Percentiles rank a stretch among this genome's conserved stretches.
phyloP scores from a whole-genome alignment of 2,113 vertebrate species.

The Accipiter virgatus region DNA sequence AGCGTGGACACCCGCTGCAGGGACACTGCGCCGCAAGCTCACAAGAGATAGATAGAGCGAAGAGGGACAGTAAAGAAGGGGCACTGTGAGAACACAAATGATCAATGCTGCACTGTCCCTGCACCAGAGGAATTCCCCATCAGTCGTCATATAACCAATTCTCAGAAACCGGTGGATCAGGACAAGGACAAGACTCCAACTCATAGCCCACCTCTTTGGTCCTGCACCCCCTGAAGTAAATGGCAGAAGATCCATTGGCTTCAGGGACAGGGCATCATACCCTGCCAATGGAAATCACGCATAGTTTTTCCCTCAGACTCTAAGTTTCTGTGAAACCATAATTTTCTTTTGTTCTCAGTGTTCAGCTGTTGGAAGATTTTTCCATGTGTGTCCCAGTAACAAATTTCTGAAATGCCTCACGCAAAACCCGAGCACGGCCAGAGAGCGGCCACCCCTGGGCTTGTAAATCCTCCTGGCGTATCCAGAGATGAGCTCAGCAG shows the following conservation, averaged over 20 bases:
- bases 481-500: neutral
- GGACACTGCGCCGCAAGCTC: rapidly evolving
- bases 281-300: neutral
- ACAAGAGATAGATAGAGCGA: neutral
- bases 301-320: neutral
- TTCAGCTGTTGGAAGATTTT: neutral
- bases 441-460: neutral
- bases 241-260: neutral
- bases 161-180: neutral
- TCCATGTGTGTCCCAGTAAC: neutral
- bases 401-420: neutral
- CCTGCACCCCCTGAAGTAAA: neutral
- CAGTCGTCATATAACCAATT: neutral
- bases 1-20: rapidly evolving
- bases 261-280: neutral
- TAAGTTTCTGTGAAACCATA: neutral
- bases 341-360: neutral
- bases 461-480: neutral
- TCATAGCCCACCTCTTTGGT: neutral
- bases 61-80: neutral
- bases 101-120: neutral
- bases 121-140: neutral
- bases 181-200: neutral
- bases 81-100: neutral
- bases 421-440: neutral